Base-by-base conservation (phyloP, 2,888 invertebrate genomes). In the Dasypogon diadema region DNA sequence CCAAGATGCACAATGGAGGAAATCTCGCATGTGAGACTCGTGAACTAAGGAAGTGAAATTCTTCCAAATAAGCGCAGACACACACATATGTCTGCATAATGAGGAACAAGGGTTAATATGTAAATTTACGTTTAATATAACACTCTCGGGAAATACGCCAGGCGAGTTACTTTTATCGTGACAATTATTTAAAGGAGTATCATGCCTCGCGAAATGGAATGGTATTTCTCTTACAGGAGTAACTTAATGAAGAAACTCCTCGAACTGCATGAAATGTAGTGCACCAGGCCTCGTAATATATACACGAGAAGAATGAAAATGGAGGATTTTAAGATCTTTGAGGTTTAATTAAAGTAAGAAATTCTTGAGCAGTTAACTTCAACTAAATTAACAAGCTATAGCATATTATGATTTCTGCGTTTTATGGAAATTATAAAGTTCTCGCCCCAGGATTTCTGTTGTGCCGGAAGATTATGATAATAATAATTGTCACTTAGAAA, bases 21-120 rank as follows among this genome's bases (percentile, higher is more conserved):
- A 74, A 74, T 60, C 34, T 51, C 60, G 16, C 24, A 46, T 51
- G 26, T 34, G 21, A 22, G 24, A 22, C 54, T 14, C 34, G 18
- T 18, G 6, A 54, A 48, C 26, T 37, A 2, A 16, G 48, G 14
- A 46, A 10, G 18, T 24, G 42, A 63, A 22, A 63, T 42, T 42
- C 63, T 21, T 42, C n/a, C 37, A 37, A 42, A 63, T 42, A 42
- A 63, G 42, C n/a, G 26, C 51, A 51, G 10, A 10, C 54, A 24
- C 30, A 18, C 18, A 70, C 54, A 54, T n/a, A 34, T 8, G 60
- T 26, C 48, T n/a, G 46, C 60, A 60, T 74, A 74, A 74, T 74
- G 70, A 75, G 65, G 54, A 75, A 75, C 75, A 75, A 37, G 58
- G 75, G 75, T 75, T 75, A 75, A 75, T 75, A 75, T 75, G 75